Evolutionary conservation across 2,888 invertebrate genomes (phyloP), one percentile per base, ranked within the genome.

Genomic region (Dugesia japonica): DNA sequence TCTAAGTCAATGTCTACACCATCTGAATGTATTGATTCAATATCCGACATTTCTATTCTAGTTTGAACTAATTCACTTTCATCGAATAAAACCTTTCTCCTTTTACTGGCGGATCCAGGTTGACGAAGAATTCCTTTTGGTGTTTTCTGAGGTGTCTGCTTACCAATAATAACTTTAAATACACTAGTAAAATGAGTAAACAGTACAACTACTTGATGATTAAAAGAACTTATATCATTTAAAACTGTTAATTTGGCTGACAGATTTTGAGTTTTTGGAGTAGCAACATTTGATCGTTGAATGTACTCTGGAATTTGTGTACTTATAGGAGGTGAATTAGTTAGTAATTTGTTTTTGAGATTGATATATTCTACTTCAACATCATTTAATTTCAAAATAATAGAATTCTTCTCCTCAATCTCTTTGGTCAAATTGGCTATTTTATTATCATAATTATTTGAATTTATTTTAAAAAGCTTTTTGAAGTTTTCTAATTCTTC

Each of bases 1-100:
- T 75, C 75, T n/a, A 75, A 28, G 56, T 75, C 91, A 80, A 76
- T 31, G 74, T 76, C 76, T 28, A 76, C 28, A 26, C 23, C 71
- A 71, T 76, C 76, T 56, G 76, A 76, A 27, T 28, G 31, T 1
- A 28, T 31, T 17, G 76, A 76, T 27, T 76, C 76, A 4, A 26
- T 27, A 28, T 76, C 76, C 4, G 72, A 76, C 1, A 72, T 23
- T n/a, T 76, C 72, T 27, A 71, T 28, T 13, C 28, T 31, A 1
- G 71, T 73, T 76, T 76, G 71, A 73, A 20, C 17, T 31, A 31
- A 13, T 13, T 56, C 56, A n/a, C 17, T 56, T 56, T 28, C 28
- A 13, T 71, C 76, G 75, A 76, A 76, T 38, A 76, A 33, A n/a
- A 76, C 76, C 26, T 74, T 31, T 76, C 76, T 1, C 26, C 76